Base-by-base conservation (phyloP, 2,888 invertebrate genomes). In the Sphaerophoria rueppellii region DNA sequence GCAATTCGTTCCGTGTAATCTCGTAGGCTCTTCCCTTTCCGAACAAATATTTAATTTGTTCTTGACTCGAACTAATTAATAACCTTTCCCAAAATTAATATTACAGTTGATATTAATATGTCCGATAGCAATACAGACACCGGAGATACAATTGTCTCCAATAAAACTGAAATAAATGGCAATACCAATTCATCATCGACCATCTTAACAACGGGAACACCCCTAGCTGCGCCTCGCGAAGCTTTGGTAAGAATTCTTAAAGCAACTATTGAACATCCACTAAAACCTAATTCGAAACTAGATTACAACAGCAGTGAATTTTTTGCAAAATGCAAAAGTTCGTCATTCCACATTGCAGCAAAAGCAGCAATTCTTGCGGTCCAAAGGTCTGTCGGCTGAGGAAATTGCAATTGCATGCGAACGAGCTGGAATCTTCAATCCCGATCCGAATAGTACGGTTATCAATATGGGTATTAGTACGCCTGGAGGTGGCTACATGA, bases 321-420 rank as follows among this genome's bases (percentile, higher is more conserved):
- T 98, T 92, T 92, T 98, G 69, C 94, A 95, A 90, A 97, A 97
- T 92, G 95, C 96, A n/a, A 96, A 95, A 90, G 96, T 98, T 2
- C 94, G 94, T 69, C 93, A 94, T 87, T 96, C 96, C 88, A 95
- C 97, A 0, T 90, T 96, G 71, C 93, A 94, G 75, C 96, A 96
- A 90, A 97, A 96, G 89, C 95, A 96, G 90, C 94, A 95, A 86
- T 97, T 97, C 91, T 93, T 97, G 2, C 93, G 94, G 87, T 94
- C 94, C 89, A 96, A 97, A 91, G 97, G 97, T 58, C 92, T 97
- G 0, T 95, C 95, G 0, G 95, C 96, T 63, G 92, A 93, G 0
- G 97, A 97, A 91, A 95, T 97, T 87, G 93, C 94, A 89, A 92
- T 93, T 86, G 96, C 97, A 0, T 95, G 96, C 89, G 95, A 96